These are phyloP conservation scores for Xenopus laevis DNA, from an alignment of 2,113 vertebrate genomes.

Conservation along the genomic window DNA sequence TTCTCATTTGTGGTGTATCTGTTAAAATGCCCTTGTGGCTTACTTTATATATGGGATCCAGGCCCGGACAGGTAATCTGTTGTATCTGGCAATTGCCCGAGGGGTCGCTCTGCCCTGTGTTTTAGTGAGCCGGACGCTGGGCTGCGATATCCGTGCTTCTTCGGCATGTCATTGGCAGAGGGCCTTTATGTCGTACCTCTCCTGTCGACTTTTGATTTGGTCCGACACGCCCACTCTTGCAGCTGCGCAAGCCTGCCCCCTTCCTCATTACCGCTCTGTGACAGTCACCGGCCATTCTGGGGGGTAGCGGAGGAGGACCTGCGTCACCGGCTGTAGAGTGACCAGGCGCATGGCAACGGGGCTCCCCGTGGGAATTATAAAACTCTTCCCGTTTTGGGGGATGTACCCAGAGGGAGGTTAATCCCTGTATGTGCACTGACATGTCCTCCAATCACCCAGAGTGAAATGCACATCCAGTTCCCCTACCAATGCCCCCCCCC, in stretches of 20 bases:
- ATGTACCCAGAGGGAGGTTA: not conserved
- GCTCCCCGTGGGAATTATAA: not conserved
- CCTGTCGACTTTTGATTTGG: not conserved
- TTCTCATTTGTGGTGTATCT: too few species aligned
- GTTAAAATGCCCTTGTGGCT: too few species aligned
- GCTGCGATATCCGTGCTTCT: not conserved
- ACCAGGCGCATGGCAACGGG: not conserved
- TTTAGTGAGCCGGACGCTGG: too few species aligned
- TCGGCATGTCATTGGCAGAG: not conserved
- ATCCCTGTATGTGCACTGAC: slow-evolving; percentile 3
- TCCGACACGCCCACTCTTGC: not conserved
- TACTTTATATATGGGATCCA: too few species aligned
- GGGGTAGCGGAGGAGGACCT: slow-evolving; percentile 18
- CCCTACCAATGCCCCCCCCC: slow-evolving; percentile 55
- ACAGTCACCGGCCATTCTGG: slow-evolving; percentile 37
- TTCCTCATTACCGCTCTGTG: slow-evolving; percentile 23
- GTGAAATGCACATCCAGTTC: slow-evolving; percentile 69
- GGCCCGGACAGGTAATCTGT: too few species aligned
- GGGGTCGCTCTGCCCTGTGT: too few species aligned
- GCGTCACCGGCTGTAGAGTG: slow-evolving; percentile 33
- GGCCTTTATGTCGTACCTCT: not conserved
- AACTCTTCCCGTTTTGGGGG: not conserved
- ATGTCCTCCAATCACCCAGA: slow-evolving; percentile 59
- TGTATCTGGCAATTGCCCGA: too few species aligned
- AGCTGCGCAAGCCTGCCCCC: not conserved